Conservation (phyloP, 2,113 vertebrate genomes). For the Balaeniceps rex region DNA sequence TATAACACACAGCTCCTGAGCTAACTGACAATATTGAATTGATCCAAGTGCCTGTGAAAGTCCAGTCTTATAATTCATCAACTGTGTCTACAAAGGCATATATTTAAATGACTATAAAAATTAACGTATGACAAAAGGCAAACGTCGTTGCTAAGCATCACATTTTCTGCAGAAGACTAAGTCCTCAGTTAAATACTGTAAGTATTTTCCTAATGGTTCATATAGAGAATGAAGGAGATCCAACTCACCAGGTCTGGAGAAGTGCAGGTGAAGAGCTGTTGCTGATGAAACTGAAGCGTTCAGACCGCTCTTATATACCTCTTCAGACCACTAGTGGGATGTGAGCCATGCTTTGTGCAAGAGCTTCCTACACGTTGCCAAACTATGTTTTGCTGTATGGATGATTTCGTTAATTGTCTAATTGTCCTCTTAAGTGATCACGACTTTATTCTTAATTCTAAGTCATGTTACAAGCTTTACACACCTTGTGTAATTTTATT, state of each 20-base stretch:
- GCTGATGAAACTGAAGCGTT: background rate
- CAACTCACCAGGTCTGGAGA: background rate
- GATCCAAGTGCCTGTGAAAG: background rate
- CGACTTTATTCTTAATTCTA: background rate
- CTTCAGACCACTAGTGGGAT: background rate
- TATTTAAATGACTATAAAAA: background rate
- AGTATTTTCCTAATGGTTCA: background rate
- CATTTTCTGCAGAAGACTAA: background rate
- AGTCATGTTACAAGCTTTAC: background rate
- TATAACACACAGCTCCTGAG: background rate
- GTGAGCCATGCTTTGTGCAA: constrained; percentile 6
- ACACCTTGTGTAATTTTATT: background rate
- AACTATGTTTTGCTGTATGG: background rate
- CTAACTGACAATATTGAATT: fast-evolving
- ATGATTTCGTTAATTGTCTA: constrained; percentile 44
- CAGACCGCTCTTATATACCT: background rate
- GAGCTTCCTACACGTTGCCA: background rate
- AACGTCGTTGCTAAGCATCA: no score
- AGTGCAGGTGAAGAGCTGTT: fast-evolving
- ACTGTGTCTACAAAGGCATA: fast-evolving
- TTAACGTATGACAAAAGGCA: background rate
- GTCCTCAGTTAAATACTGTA: no score
- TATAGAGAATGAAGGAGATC: background rate
- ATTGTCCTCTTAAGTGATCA: constrained; percentile 17
- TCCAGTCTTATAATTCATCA: fast-evolving